Evolutionary conservation across 2,888 invertebrate genomes (phyloP).

Genomic region (Eretmocerus hayati): DNA sequence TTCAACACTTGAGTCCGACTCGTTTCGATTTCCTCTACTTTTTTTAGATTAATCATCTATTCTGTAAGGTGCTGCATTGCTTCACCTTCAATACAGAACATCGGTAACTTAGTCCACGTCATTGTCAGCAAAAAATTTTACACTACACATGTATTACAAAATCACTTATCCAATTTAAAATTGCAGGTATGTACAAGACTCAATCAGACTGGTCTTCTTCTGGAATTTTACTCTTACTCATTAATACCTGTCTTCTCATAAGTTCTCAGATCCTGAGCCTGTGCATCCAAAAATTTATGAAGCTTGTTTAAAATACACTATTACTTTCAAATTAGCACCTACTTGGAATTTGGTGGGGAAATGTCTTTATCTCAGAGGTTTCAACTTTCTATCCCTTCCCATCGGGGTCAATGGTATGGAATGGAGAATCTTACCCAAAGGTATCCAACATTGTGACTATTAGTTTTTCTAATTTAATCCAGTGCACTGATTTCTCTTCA

Average conservation of each 20-base stretch:
- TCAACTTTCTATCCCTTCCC: constrained; percentile 30
- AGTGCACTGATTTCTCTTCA: no score
- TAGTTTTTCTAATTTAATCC: no score
- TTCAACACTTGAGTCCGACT: no score
- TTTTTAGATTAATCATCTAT: constrained; percentile 31
- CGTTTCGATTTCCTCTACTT: no score
- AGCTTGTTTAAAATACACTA: constrained; percentile 37
- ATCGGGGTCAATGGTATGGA: constrained; percentile 29
- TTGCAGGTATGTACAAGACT: constrained; percentile 25
- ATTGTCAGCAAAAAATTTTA: constrained; percentile 27
- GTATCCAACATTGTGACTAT: constrained; percentile 10
- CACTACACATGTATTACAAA: constrained; percentile 25
- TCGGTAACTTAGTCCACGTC: constrained; percentile 29
- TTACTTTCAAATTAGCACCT: constrained; percentile 37
- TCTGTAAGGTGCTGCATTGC: constrained; percentile 30
- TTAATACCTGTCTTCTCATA: no score
- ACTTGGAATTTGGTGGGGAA: constrained; percentile 39
- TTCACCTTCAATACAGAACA: constrained; percentile 32
- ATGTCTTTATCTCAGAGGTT: constrained; percentile 32
- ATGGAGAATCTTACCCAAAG: constrained; percentile 29
- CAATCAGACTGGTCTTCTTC: no score
- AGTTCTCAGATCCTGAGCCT: constrained; percentile 27
- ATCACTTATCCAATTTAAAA: constrained; percentile 26
- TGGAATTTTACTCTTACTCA: no score
- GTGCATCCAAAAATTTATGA: constrained; percentile 35